Evolutionary conservation across 2,888 invertebrate genomes (phyloP), one percentile per base, ranked within the genome.

Genomic region (Rotaria socialis): DNA sequence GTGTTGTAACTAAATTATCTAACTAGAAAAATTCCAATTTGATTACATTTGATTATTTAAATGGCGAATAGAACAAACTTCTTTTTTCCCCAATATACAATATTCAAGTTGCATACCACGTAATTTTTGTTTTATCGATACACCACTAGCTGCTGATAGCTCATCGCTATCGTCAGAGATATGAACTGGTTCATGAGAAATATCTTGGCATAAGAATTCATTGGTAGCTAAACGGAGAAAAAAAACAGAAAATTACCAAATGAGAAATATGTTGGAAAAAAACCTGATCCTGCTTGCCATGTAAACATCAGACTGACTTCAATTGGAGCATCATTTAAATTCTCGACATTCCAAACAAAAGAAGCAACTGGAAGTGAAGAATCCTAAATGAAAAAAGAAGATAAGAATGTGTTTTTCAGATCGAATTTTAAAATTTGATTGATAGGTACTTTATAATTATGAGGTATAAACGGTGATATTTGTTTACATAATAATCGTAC

Each of bases 401-500:
- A n/a, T n/a, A 58, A n/a, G 24, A 58, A 58, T 4, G n/a, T 24
- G n/a, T 24, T n/a, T 24, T 5, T n/a, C 35, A 58, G 8, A 47
- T 47, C 7, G 0, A 11, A 47, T 47, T 47, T 47, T 0, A 35
- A 75, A 43, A 43, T 8, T 16, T 14, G 8, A 22, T 10, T 35
- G 1, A 7, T 14, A 10, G 22, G 24, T 80, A 80, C 80, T 80
- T 80, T 94, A 92, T 97, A 97, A 91, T 97, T 95, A 90, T 96
- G 94, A 43, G 97, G 96, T 91, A 96, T 94, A 43, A 97, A 94
- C 10, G 97, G 97, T 52, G 96, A 96, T 88, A 96, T 50, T 92
- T 97, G 97, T 85, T 95, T 93, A 90, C 96, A 96, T 60, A 94
- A 93, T 86, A 97, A 92, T 89, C 93, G 94, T 58, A 97, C 91